Conservation (phyloP, 2,113 vertebrate species). For the Coturnix japonica region DNA sequence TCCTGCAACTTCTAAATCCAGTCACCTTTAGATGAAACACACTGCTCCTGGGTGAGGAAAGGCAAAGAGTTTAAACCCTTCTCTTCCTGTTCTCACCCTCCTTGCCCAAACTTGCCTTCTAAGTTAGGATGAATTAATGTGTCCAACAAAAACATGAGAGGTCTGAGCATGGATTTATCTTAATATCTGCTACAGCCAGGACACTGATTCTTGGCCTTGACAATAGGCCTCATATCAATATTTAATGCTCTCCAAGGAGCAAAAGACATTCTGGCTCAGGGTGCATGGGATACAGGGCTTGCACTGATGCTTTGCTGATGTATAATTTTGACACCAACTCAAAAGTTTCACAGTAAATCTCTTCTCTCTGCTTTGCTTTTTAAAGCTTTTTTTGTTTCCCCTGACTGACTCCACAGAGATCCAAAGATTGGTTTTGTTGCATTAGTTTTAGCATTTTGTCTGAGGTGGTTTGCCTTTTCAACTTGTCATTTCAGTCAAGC, state of each 20-base stretch:
- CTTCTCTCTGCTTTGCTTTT: neutral
- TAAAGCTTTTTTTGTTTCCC: neutral
- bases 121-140: neutral
- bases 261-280: neutral
- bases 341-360: accelerated
- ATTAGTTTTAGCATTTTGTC: neutral
- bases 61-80: neutral
- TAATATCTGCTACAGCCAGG: neutral
- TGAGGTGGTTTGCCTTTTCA: neutral
- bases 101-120: neutral
- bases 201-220: neutral
- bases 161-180: neutral
- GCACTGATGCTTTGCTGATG: neutral
- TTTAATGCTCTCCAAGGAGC: neutral
- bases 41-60: neutral
- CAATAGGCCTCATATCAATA: neutral
- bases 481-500: neutral
- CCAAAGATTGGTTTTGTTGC: neutral
- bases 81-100: neutral
- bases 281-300: neutral
- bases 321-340: neutral
- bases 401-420: neutral
- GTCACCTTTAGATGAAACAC: neutral
- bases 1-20: neutral
- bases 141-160: neutral